A percentile compares a stretch with the other conserved stretches of the same genome.
Evolutionary conservation across 2,113 vertebrate genomes (phyloP).

Genomic region (Bambusicola thoracicus): DNA sequence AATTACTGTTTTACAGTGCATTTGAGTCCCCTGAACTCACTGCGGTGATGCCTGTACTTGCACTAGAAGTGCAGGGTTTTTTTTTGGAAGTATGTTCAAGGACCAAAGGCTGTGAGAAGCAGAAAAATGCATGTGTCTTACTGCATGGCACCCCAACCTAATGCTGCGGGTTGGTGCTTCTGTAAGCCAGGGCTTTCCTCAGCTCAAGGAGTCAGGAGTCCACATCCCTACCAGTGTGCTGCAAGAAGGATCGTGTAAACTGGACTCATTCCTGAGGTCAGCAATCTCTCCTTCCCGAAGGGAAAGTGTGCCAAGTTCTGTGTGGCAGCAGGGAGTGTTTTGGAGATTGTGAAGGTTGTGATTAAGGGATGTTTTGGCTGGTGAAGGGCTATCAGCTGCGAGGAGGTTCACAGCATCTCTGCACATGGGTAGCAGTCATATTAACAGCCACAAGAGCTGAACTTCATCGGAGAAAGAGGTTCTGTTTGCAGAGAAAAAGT

Average conservation of each 20-base stretch:
- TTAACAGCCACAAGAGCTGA: neutral
- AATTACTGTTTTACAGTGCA: neutral
- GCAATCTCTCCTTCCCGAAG: neutral
- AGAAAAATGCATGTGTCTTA: neutral
- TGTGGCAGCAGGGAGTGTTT: neutral
- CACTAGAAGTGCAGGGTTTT: neutral
- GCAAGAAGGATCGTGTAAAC: neutral
- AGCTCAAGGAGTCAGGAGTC: no score
- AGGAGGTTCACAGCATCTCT: neutral
- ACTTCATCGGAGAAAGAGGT: neutral
- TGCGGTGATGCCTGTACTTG: accelerated
- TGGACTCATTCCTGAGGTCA: neutral
- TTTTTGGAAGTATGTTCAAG: neutral
- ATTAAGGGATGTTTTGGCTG: neutral
- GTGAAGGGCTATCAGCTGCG: no score
- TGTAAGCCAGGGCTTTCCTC: neutral
- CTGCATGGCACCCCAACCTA: accelerated
- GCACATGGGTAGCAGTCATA: accelerated
- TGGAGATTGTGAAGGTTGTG: no score
- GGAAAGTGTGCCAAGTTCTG: neutral
- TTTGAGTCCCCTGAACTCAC: no score
- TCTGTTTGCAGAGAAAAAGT: neutral
- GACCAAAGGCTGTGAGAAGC: neutral
- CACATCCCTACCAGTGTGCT: neutral
- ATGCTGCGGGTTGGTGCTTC: neutral